Conservation (phyloP, 2,797 vertebrate genomes). For the Rhinatrema bivittatum region DNA sequence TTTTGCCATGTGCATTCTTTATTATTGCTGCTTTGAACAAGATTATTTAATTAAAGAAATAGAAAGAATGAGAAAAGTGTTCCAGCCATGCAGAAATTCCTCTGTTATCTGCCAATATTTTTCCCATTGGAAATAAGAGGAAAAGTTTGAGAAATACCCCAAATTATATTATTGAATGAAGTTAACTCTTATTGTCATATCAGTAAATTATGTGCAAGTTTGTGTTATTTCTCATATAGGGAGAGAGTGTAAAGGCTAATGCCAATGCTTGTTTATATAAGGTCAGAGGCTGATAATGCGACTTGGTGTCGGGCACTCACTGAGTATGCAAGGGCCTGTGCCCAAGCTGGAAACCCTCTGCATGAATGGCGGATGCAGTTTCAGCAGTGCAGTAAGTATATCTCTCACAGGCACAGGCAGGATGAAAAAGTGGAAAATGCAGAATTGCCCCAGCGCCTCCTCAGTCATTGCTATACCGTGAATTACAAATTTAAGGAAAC, state of each 20-base stretch:
- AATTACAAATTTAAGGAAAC: too few relatives aligned
- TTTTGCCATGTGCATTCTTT: too few relatives aligned
- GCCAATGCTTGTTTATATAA: constrained; percentile 38
- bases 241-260: neutral
- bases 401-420: neutral
- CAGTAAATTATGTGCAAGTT: neutral
- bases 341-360: constrained; percentile 81
- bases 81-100: too few relatives aligned
- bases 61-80: too few relatives aligned
- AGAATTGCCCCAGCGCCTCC: too few relatives aligned
- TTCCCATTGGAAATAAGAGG: too few relatives aligned
- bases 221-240: neutral
- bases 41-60: too few relatives aligned
- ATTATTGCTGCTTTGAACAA: too few relatives aligned
- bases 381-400: constrained; percentile 73
- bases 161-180: rapidly evolving
- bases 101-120: too few relatives aligned
- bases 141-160: too few relatives aligned
- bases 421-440: too few relatives aligned
- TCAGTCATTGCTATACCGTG: too few relatives aligned
- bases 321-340: constrained; percentile 85
- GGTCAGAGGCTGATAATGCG: constrained; percentile 65
- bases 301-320: constrained; percentile 83
- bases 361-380: constrained; percentile 76
- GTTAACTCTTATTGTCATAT: neutral